These are phyloP conservation scores for Liodrosophila aerea DNA, from an alignment of 2,888 invertebrate genomes.

Conservation along the genomic window DNA sequence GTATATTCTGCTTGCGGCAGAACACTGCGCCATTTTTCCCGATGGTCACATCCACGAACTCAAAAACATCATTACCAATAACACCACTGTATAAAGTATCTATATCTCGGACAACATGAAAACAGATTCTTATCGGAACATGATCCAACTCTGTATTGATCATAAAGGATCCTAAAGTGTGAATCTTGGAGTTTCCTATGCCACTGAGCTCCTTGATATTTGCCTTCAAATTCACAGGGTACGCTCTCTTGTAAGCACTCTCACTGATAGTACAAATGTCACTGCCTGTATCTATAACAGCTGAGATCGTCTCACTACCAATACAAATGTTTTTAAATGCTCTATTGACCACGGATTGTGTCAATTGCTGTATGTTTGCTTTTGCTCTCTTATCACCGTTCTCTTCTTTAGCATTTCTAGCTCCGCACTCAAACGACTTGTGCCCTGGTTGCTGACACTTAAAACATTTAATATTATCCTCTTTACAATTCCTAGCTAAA, in stretches of 20 bases:
- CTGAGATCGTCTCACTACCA: too few relatives aligned
- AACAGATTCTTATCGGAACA: background rate
- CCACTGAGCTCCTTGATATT: too few relatives aligned
- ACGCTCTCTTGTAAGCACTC: too few relatives aligned
- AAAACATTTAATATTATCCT: background rate
- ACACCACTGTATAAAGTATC: background rate
- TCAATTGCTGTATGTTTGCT: too few relatives aligned
- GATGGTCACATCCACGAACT: background rate
- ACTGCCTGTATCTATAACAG: too few relatives aligned
- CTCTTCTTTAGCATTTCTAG: background rate
- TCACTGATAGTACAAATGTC: too few relatives aligned
- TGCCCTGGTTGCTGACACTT: slow-evolving; percentile 7
- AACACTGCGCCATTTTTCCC: too few relatives aligned
- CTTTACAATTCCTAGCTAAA: background rate
- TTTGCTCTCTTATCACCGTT: slow-evolving; percentile 1
- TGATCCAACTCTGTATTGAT: background rate
- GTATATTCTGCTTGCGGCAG: too few relatives aligned
- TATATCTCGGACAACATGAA: background rate
- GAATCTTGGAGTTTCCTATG: too few relatives aligned
- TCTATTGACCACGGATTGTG: background rate
- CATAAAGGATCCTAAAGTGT: too few relatives aligned
- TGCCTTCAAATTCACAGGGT: too few relatives aligned
- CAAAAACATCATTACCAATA: background rate
- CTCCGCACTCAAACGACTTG: slow-evolving; percentile 3
- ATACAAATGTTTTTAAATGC: background rate